Conservation (phyloP, 1,140 invertebrate genomes). For the Grapholita molesta region DNA sequence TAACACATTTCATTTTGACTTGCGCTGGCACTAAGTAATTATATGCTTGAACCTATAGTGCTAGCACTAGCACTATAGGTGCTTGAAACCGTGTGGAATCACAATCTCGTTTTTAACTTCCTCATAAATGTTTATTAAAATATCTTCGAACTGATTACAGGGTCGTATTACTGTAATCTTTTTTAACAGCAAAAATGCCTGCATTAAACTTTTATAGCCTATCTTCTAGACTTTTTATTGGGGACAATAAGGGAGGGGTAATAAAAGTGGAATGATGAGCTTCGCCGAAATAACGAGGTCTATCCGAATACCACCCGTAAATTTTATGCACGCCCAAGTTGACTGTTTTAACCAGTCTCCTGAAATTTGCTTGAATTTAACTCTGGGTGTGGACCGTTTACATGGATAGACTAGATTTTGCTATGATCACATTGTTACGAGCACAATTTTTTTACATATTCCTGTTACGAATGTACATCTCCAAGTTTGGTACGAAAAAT, state of each 20-base stretch:
- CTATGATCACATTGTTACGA: too few species aligned
- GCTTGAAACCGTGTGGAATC: not conserved
- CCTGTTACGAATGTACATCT: too few species aligned
- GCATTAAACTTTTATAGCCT: slow-evolving; percentile 44
- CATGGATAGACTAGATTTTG: not conserved
- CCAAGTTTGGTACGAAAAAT: too few species aligned
- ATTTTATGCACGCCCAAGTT: slow-evolving; percentile 20
- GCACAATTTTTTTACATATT: too few species aligned
- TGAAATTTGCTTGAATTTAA: slow-evolving; percentile 12
- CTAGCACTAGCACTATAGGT: too few species aligned
- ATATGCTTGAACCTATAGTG: too few species aligned
- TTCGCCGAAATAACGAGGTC: slow-evolving; percentile 25
- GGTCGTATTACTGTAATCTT: slow-evolving; percentile 6
- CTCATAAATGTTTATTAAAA: slow-evolving; percentile 8
- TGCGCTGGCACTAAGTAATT: too few species aligned
- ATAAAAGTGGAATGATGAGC: slow-evolving; percentile 50
- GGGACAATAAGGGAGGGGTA: slow-evolving; percentile 48
- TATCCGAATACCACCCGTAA: slow-evolving; percentile 22
- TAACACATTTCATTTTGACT: too few species aligned
- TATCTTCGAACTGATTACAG: slow-evolving; percentile 4
- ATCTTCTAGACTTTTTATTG: slow-evolving; percentile 51
- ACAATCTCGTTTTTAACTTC: not conserved
- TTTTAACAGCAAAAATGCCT: slow-evolving; percentile 11
- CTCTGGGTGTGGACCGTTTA: not conserved
- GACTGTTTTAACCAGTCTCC: slow-evolving; percentile 11